Percentiles rank a stretch among this genome's conserved stretches.
Conservation (phyloP, 2,797 vertebrate genomes). For the Oreonectes daqikongensis region DNA sequence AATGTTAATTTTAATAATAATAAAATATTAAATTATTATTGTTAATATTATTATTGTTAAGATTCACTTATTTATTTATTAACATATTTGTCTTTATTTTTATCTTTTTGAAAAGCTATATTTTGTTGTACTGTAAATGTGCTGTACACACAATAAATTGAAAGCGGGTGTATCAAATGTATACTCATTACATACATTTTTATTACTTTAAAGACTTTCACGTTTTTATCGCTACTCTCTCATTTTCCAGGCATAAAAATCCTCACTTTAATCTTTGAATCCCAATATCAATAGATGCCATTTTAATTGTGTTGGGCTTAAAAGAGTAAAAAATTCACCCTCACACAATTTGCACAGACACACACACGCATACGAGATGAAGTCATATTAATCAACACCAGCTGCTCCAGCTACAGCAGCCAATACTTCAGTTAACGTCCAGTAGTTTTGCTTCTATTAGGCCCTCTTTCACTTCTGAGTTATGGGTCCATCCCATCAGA, state of each 20-base stretch:
- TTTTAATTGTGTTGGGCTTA: background rate
- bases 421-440: constrained; percentile 63
- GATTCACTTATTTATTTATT: too few species aligned
- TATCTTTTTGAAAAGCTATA: background rate
- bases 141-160: background rate
- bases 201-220: background rate
- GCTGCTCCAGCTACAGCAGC: constrained; percentile 67
- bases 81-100: background rate
- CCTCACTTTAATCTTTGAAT: background rate
- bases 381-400: constrained; percentile 65
- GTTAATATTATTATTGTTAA: background rate
- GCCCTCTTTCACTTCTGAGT: constrained; percentile 66
- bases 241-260: too few species aligned
- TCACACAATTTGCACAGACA: background rate
- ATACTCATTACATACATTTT: background rate
- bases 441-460: constrained; percentile 62
- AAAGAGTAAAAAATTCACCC: background rate
- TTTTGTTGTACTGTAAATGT: background rate
- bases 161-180: background rate
- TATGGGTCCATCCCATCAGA: constrained; percentile 67
- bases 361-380: constrained; percentile 26
- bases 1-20: background rate
- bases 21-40: background rate
- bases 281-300: background rate
- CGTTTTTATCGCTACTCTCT: background rate